Base-by-base conservation (phyloP, 2,113 vertebrate genomes). In the Tinamus guttatus region DNA sequence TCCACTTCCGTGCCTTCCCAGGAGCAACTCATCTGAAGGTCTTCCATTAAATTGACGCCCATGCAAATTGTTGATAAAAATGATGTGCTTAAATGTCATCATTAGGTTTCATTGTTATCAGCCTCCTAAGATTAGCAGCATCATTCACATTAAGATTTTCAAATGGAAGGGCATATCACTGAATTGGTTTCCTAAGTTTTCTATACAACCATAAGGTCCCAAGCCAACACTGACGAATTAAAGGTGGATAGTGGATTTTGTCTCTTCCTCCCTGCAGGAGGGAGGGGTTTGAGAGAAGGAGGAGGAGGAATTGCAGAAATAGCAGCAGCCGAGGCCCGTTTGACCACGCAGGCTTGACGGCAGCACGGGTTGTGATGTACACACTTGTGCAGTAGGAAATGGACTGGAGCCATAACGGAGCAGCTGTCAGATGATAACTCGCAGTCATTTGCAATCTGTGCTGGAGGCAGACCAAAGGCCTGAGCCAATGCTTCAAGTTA, bases 401-500 rank as follows among this genome's bases (percentile, higher is more conserved):
- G 96, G 96, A 84, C 76, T 47, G 83, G 12, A 92, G 94, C 96
- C 94, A 96, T 58, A 16, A 49, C 4, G 1, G 69, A 97, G 95
- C 92, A 95, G 93, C 94, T 97, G 95, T 96, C 93, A 96, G 92
- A 88, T 89, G 95, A 93, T 76, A 97, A 93, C 94, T 95, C 73
- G 12, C 93, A 95, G 87, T 93, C 90, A 69, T 73, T 90, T 94
- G 85, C 94, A 97, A 93, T 97, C 95, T 97, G 93, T 95, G 90
- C 92, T 97, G 96, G 94, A 96, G 93, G 92, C 62, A 88, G 51
- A 71, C 92, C 95, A 96, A 84, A 89, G 95, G 85, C 88, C 92
- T 8, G 74, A 96, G 93, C 95, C 94, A 95, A 93, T 7, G 13
- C 77, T 88, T 78, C 11, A 1, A 86, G 56, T 88, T 90, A 71